Conservation (phyloP, 2,888 invertebrate species). For the Chirona hameri region DNA sequence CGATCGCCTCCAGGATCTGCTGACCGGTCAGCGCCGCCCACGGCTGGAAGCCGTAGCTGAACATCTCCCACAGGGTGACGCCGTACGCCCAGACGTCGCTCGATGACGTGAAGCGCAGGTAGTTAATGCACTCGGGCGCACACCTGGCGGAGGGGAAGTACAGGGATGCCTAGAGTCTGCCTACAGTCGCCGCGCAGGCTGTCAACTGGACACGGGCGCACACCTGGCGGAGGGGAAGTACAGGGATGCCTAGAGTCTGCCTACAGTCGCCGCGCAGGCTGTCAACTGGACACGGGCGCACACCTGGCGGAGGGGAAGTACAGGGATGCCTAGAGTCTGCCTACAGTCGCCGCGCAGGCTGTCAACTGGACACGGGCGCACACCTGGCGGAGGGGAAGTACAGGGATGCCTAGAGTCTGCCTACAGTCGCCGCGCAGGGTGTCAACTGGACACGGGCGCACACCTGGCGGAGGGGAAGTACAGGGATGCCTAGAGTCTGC, state of each 20-base stretch:
- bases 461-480: conserved; percentile 58
- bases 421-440: conserved; percentile 60
- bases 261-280: conserved; percentile 60
- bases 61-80: conserved; percentile 99
- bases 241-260: too few relatives aligned
- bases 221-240: conserved; percentile 58
- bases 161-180: too few relatives aligned
- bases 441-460: conserved; percentile 95
- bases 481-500: too few relatives aligned
- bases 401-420: too few relatives aligned
- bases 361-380: conserved; percentile 95
- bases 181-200: too few relatives aligned
- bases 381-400: conserved; percentile 58
- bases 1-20: conserved; percentile 92
- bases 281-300: conserved; percentile 95
- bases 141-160: conserved; percentile 58
- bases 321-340: too few relatives aligned
- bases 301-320: conserved; percentile 58
- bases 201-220: conserved; percentile 52
- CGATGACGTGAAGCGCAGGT: conserved; percentile 89
- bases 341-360: conserved; percentile 60
- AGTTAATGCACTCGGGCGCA: conserved; percentile 96
- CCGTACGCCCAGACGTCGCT: conserved; percentile 99
- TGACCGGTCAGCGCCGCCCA: conserved; percentile 93
- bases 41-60: conserved; percentile 96